Percentiles rank a stretch among this genome's conserved stretches.
Evolutionary conservation across 2,888 invertebrate species (phyloP).

Genomic region (Heliconius charithonia): DNA sequence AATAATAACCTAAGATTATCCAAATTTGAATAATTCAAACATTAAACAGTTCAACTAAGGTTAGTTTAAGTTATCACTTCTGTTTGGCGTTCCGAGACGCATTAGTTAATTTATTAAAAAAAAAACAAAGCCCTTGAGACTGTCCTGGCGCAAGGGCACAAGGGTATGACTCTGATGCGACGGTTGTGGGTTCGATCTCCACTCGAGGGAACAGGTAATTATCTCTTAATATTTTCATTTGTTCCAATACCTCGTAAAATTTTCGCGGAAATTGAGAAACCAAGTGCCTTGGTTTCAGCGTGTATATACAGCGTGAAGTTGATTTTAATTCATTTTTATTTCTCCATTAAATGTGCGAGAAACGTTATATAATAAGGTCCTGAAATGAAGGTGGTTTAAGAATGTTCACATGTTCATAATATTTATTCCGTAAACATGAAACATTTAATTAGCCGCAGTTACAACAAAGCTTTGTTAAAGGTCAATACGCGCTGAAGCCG

Average conservation of each 20-base stretch:
- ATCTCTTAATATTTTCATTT: background rate
- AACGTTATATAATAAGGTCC: background rate
- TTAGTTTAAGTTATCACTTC: too few species aligned
- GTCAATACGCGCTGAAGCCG: conserved; percentile 66
- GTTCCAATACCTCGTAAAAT: too few species aligned
- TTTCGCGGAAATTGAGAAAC: too few species aligned
- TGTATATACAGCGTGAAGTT: too few species aligned
- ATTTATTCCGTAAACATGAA: conserved; percentile 71
- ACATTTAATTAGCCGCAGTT: conserved; percentile 77
- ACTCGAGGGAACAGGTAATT: background rate
- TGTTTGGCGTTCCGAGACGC: background rate
- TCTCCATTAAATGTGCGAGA: too few species aligned
- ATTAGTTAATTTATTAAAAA: background rate
- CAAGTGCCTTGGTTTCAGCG: too few species aligned
- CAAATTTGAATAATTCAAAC: too few species aligned
- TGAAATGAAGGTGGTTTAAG: background rate
- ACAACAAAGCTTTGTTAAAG: conserved; percentile 70
- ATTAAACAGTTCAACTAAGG: too few species aligned
- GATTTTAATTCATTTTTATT: too few species aligned
- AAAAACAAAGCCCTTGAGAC: background rate
- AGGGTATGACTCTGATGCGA: background rate
- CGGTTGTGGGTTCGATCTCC: background rate
- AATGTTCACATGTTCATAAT: conserved; percentile 40
- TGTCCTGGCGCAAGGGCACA: too few species aligned
- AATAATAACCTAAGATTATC: too few species aligned